These are phyloP conservation scores for Pitta sordida DNA, from an alignment of 2,113 vertebrate species.

Conservation along the genomic window DNA sequence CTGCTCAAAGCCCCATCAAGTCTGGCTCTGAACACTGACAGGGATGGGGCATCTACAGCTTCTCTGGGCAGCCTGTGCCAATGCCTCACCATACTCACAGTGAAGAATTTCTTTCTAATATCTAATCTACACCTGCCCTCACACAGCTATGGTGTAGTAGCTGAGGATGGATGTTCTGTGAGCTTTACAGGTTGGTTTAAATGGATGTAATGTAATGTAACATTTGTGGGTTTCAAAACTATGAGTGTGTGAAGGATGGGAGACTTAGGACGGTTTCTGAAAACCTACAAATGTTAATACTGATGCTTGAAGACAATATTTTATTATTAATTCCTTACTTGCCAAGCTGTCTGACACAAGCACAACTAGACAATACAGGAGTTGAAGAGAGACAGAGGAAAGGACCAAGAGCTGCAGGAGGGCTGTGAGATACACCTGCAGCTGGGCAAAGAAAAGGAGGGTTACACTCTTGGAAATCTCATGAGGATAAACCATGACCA, in stretches of 20 bases:
- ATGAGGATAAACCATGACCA: not conserved
- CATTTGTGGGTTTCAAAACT: not conserved
- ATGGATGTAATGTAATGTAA: rapidly evolving
- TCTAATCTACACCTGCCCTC: not conserved
- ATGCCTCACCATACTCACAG: not conserved
- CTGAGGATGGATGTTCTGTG: rapidly evolving
- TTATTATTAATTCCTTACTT: not conserved
- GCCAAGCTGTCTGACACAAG: not conserved
- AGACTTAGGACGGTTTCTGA: not conserved
- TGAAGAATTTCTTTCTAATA: not conserved
- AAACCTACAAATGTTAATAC: not conserved
- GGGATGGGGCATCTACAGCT: not conserved
- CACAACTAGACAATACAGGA: not conserved
- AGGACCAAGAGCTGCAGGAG: not conserved
- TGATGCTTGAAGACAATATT: not conserved
- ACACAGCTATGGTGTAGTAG: not conserved
- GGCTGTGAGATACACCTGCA: not conserved
- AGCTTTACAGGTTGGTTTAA: not conserved
- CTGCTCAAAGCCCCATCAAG: not conserved
- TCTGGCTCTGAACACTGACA: not conserved
- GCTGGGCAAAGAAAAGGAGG: not conserved
- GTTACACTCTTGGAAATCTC: not conserved
- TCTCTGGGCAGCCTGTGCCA: not conserved
- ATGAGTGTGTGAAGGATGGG: not conserved
- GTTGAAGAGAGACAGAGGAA: not conserved